A percentile compares a stretch with the other conserved stretches of the same genome.
phyloP scores from a whole-genome alignment of 2,797 vertebrate genomes.

The Anabacerthia variegaticeps region DNA sequence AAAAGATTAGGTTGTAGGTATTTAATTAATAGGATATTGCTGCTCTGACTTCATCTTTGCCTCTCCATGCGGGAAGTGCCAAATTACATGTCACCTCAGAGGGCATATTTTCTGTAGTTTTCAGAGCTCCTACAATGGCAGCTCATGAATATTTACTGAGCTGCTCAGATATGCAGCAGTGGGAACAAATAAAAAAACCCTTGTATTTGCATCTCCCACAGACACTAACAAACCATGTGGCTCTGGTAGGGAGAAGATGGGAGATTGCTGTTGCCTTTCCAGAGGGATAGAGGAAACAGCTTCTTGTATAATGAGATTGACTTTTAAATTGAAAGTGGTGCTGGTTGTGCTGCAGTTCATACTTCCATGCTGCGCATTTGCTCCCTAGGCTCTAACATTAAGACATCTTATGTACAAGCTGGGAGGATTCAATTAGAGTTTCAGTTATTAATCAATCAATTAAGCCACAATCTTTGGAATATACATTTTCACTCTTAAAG shows the following conservation, averaged over 20 bases:
- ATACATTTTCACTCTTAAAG: slow-evolving; percentile 74
- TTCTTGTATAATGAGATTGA: slow-evolving; percentile 78
- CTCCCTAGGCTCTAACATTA: slow-evolving; percentile 79
- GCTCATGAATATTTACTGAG: slow-evolving; percentile 77
- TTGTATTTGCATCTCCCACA: slow-evolving; percentile 66
- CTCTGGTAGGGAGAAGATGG: slow-evolving; percentile 54
- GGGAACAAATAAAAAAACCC: slow-evolving; percentile 70
- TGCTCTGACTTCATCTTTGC: slow-evolving; percentile 25
- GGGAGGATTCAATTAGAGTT: slow-evolving; percentile 78
- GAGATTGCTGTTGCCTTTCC: slow-evolving; percentile 67
- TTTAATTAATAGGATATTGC: slow-evolving; percentile 56
- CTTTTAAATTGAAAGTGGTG: slow-evolving; percentile 76
- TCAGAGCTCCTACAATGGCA: slow-evolving; percentile 66
- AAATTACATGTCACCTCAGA: slow-evolving; percentile 62
- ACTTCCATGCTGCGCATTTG: slow-evolving; percentile 70
- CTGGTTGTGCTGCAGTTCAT: slow-evolving; percentile 60
- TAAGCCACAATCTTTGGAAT: slow-evolving; percentile 70
- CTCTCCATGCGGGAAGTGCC: slow-evolving; percentile 47
- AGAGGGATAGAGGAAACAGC: slow-evolving; percentile 70
- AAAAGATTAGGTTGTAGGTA: slow-evolving; percentile 17
- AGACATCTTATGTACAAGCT: slow-evolving; percentile 74
- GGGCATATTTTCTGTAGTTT: slow-evolving; percentile 57
- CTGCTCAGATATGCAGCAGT: slow-evolving; percentile 66
- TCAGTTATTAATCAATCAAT: slow-evolving; percentile 82
- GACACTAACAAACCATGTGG: slow-evolving; percentile 66